A percentile compares a stretch with the other conserved stretches of the same genome.
Evolutionary conservation across 2,113 vertebrate species (phyloP).

Genomic region (Pelecanoides urinatrix): DNA sequence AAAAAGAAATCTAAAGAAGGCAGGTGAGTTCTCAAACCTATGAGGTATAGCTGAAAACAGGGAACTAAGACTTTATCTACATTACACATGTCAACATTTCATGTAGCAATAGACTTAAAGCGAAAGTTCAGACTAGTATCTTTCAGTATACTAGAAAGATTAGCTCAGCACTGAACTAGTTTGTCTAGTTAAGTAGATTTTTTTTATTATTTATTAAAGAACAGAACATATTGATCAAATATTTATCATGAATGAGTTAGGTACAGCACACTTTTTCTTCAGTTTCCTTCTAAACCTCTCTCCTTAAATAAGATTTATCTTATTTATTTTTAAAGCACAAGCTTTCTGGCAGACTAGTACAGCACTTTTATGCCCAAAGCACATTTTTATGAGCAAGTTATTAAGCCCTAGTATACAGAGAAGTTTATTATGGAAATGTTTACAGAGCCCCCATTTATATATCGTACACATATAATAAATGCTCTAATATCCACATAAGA

Average conservation of each 20-base stretch:
- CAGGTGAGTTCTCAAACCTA: background rate
- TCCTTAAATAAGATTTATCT: background rate
- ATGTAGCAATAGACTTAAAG: background rate
- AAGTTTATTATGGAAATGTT: constrained; percentile 19
- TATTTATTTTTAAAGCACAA: constrained; percentile 7
- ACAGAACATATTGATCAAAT: background rate
- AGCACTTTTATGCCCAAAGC: background rate
- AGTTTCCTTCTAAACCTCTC: background rate
- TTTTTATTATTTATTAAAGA: background rate
- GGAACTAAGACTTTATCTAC: background rate
- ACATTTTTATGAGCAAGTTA: background rate
- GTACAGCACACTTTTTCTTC: background rate
- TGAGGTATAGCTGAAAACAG: background rate
- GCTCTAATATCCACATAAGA: background rate
- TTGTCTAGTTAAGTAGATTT: background rate
- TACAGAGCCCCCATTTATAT: background rate
- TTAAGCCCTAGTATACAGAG: background rate
- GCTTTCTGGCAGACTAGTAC: background rate
- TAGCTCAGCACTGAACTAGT: background rate
- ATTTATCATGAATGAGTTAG: background rate
- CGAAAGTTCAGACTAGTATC: background rate
- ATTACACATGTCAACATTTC: background rate
- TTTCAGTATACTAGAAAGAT: background rate
- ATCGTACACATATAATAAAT: background rate
- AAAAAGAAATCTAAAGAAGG: background rate